phyloP scores from a whole-genome alignment of 2,113 vertebrate genomes.

The Mus pahari region DNA sequence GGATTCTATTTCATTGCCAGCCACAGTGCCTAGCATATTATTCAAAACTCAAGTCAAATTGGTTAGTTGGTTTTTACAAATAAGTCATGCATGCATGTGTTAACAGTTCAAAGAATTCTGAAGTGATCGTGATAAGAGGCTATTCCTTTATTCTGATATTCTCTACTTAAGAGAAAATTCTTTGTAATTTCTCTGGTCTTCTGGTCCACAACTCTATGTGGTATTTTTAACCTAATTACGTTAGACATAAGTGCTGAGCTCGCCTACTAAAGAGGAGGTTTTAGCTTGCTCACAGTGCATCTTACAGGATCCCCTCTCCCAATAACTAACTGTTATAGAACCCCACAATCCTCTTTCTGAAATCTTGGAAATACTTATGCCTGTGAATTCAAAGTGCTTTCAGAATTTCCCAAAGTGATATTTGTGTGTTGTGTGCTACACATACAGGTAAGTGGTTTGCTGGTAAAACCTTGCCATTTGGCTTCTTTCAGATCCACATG shows the following conservation, averaged over 20 bases:
- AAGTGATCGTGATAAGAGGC: neutral
- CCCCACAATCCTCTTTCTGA: neutral
- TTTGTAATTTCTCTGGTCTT: neutral
- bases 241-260: neutral
- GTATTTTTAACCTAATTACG: neutral
- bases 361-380: neutral
- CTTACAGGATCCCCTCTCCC: neutral
- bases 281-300: neutral
- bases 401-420: neutral
- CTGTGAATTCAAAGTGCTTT: constrained; percentile 21
- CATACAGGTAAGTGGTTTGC: neutral
- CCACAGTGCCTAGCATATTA: neutral
- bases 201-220: neutral
- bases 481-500: neutral
- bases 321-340: neutral
- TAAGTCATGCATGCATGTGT: neutral
- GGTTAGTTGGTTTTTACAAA: constrained; percentile 15
- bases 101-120: constrained; percentile 13
- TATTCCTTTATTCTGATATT: neutral
- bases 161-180: neutral
- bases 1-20: constrained; percentile 19
- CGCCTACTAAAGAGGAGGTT: neutral
- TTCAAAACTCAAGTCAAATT: constrained; percentile 1
- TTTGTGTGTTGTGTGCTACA: neutral
- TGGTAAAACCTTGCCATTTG: neutral